Evolutionary conservation across 2,888 invertebrate genomes (phyloP), one percentile per base, ranked within the genome.

Genomic region (Caenorhabditis imperialis): DNA sequence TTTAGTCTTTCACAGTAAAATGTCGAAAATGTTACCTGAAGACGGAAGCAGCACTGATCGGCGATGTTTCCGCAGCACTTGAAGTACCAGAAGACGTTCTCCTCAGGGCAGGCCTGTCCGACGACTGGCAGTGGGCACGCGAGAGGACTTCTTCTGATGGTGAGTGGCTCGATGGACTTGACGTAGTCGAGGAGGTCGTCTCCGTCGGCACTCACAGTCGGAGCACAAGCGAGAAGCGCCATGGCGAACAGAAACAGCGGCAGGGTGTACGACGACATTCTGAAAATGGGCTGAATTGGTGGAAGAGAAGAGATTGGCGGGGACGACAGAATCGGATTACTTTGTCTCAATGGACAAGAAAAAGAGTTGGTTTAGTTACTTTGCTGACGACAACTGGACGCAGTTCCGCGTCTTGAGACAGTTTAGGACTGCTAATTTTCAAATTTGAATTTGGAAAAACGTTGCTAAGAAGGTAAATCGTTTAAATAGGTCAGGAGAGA

Each of bases 41-140:
- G 80, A 33, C 81, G 74, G 78, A 84, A 81, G 69, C 83, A 84
- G 62, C 84, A 84, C 45, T 63, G 63, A 53, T 73, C 76, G 45
- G 74, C 57, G 50, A 82, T 70, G 16, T 79, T 75, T 47, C 84
- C 84, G 53, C 85, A 84, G 58, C 85, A 84, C 45, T 78, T 74
- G 77, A 85, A 85, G 61, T 83, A 82, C 77, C 77, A 85, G 44
- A 85, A 62, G 22, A 81, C 76, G 54, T 78, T 85, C 54, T 81
- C 75, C 55, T 84, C 84, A 37, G 85, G 84, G 48, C 85, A 85
- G 3, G 63, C 63, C 16, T 54, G 60, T 23, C 85, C 85, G 47
- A 85, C 80, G 40, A 85, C 78, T 45, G 84, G 81, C 3, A 84
- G 54, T 12, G 85, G 85, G 54, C 85, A 85, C 8, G 79, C 85